Conservation (phyloP, 2,797 vertebrate species). For the Benthosema pterotum region DNA sequence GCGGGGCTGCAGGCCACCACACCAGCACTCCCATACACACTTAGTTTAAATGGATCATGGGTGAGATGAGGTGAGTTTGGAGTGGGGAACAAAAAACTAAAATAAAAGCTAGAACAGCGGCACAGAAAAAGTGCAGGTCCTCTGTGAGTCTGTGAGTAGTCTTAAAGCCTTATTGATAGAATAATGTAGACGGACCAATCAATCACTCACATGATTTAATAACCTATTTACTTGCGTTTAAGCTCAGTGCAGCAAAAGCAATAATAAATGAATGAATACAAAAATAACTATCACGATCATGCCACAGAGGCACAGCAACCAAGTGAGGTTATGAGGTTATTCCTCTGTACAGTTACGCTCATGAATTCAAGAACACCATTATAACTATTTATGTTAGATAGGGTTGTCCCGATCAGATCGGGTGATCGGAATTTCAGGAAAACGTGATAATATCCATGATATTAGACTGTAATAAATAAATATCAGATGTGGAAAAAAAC, state of each 20-base stretch:
- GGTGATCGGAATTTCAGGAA: too few relatives aligned
- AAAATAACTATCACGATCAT: background rate
- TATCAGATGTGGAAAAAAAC: too few relatives aligned
- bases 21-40: slow-evolving; percentile 43
- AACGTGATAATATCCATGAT: too few relatives aligned
- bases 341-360: too few relatives aligned
- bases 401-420: too few relatives aligned
- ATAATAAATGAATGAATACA: background rate
- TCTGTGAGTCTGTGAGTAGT: slow-evolving; percentile 35
- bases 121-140: slow-evolving; percentile 28
- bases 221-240: too few relatives aligned
- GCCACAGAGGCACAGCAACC: too few relatives aligned
- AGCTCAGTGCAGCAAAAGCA: too few relatives aligned
- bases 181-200: background rate
- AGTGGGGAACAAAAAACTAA: slow-evolving; percentile 36
- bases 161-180: slow-evolving; percentile 18
- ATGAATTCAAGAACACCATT: too few relatives aligned
- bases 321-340: background rate
- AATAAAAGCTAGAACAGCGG: background rate
- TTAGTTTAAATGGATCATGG: slow-evolving; percentile 69
- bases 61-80: slow-evolving; percentile 54
- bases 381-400: too few relatives aligned
- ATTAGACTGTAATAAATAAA: too few relatives aligned
- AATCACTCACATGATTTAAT: background rate
- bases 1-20: too few relatives aligned